Evolutionary conservation across 2,113 vertebrate species (phyloP).

Genomic region (Cochlearius cochlearius): DNA sequence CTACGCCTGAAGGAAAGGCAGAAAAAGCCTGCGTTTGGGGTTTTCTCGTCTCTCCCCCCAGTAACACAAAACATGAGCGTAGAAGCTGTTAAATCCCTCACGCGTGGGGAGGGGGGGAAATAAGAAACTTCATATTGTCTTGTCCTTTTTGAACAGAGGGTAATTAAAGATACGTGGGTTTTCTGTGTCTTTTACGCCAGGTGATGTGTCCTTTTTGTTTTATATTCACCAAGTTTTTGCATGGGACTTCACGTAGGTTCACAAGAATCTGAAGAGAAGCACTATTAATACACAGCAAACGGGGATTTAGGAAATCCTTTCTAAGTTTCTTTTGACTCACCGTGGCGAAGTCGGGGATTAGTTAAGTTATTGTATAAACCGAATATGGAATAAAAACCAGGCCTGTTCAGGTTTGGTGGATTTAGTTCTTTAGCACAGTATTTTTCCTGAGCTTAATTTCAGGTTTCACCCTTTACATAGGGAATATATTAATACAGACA

Average conservation of each 20-base stretch:
- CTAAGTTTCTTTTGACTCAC: neutral
- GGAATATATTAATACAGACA: neutral
- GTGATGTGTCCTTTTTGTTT: neutral
- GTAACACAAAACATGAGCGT: neutral
- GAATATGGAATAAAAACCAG: neutral
- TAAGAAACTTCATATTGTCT: neutral
- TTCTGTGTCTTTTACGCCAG: neutral
- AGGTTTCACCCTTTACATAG: neutral
- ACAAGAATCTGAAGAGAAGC: neutral
- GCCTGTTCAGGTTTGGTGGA: neutral
- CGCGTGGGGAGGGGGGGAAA: neutral
- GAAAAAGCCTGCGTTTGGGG: neutral
- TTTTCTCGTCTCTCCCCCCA: neutral
- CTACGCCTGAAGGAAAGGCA: neutral
- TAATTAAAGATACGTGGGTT: fast-evolving
- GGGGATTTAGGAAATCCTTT: neutral
- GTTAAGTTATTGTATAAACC: neutral
- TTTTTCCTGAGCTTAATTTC: neutral
- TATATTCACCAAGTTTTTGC: neutral
- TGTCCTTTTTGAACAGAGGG: neutral
- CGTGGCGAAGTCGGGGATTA: neutral
- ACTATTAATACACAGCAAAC: neutral
- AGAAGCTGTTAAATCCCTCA: neutral
- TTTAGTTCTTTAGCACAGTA: neutral
- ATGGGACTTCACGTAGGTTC: neutral